A percentile compares a stretch with the other conserved stretches of the same genome.
Evolutionary conservation across 2,797 vertebrate genomes (phyloP).

Genomic region (Myotis pilosus): DNA sequence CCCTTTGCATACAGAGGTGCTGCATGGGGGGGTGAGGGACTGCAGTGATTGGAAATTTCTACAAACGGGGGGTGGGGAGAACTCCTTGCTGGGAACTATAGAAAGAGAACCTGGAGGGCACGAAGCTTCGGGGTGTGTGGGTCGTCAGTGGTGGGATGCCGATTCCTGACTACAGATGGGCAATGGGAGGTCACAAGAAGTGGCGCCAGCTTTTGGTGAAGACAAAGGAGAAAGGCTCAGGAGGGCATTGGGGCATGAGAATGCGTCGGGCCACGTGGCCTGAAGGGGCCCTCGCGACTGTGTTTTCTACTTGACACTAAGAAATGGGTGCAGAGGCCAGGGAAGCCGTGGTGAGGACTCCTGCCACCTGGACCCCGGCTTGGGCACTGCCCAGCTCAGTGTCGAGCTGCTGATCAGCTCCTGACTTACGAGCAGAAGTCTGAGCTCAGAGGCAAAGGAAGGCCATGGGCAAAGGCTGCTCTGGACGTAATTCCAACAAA

Average conservation of each 20-base stretch:
- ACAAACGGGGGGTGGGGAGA: neutral
- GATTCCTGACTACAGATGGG: neutral
- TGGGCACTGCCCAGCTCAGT: rapidly evolving
- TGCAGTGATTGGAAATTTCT: neutral
- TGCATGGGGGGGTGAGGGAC: neutral
- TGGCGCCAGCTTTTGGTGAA: neutral
- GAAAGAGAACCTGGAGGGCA: neutral
- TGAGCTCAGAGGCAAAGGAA: neutral
- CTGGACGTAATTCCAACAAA: neutral
- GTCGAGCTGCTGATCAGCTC: neutral
- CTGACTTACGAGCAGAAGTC: neutral
- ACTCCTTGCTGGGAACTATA: neutral
- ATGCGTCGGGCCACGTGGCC: neutral
- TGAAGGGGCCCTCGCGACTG: neutral
- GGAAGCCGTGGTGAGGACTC: neutral
- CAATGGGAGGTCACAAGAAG: neutral
- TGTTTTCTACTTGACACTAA: neutral
- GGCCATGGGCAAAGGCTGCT: neutral
- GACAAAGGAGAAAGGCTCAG: neutral
- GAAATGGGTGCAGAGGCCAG: neutral
- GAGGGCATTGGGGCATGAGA: neutral
- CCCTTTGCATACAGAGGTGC: neutral
- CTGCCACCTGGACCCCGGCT: neutral
- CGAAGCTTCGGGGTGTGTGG: neutral
- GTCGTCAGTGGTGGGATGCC: rapidly evolving